Conservation (phyloP, 30 jellyfish, hydroid and myxozoan species). For the Aurelia coerulea region DNA sequence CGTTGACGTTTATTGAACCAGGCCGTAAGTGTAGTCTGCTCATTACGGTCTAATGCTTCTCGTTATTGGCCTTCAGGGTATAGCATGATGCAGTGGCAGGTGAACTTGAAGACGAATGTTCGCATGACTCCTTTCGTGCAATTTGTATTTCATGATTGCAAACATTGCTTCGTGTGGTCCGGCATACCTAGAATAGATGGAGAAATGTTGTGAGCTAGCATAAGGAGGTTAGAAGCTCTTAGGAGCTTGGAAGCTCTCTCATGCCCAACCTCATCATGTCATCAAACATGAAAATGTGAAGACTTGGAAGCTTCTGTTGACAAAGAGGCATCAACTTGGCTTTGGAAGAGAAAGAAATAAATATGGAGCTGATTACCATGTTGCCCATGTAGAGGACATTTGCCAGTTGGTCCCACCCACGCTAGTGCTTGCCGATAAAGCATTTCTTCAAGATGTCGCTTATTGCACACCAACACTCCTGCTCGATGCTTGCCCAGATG, state of each 20-base stretch:
- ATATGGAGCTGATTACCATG: background rate
- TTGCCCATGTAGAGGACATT: background rate
- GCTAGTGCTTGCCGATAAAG: background rate
- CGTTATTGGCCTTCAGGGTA: slow-evolving; percentile 5
- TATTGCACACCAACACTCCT: background rate
- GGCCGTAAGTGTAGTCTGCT: slow-evolving; percentile 54
- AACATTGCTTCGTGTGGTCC: slow-evolving; percentile 40
- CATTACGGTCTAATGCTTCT: slow-evolving; percentile 23
- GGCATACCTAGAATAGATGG: slow-evolving; percentile 3
- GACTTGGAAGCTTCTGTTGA: too few relatives aligned
- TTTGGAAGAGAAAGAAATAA: too few relatives aligned
- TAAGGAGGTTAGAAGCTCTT: too few relatives aligned
- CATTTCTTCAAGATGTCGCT: background rate
- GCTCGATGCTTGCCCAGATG: background rate
- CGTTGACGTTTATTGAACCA: slow-evolving; percentile 32
- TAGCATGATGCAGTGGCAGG: slow-evolving; percentile 52
- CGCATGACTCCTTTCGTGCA: slow-evolving; percentile 5
- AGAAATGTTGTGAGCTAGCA: too few relatives aligned
- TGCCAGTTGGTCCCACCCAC: background rate
- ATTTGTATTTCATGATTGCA: background rate
- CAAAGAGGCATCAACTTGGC: too few relatives aligned
- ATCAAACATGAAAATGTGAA: too few relatives aligned
- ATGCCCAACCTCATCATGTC: too few relatives aligned
- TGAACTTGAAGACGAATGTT: slow-evolving; percentile 65
- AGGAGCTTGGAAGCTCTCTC: too few relatives aligned